phyloP scores from a whole-genome alignment of 2,888 invertebrate species.

The Zaprionus bogoriensis region DNA sequence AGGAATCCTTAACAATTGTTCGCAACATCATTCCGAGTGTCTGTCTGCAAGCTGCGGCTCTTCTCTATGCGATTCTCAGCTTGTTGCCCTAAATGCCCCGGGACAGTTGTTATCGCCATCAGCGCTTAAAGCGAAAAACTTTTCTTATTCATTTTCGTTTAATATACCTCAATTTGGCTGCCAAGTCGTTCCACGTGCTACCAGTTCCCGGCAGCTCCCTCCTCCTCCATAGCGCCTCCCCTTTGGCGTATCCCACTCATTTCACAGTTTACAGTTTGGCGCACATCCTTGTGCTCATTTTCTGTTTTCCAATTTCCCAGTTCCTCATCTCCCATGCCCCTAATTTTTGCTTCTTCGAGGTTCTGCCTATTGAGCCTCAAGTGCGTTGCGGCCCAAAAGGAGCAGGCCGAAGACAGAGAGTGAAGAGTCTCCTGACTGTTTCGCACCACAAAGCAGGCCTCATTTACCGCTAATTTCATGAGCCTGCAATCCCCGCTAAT shows the following conservation, averaged over 20 bases:
- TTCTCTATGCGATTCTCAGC: background rate
- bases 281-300: constrained; percentile 17
- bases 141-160: constrained; percentile 25
- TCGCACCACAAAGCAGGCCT: constrained; percentile 67
- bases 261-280: constrained; percentile 65
- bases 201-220: background rate
- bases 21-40: no score
- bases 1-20: no score
- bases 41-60: no score
- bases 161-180: constrained; percentile 15
- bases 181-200: background rate
- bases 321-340: background rate
- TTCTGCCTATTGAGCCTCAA: constrained; percentile 55
- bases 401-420: background rate
- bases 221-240: background rate
- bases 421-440: constrained; percentile 17
- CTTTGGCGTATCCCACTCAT: constrained; percentile 22
- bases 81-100: background rate
- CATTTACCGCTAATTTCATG: constrained; percentile 72
- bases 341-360: background rate
- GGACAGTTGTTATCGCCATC: background rate
- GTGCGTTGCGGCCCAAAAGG: constrained; percentile 21
- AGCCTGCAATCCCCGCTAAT: constrained; percentile 61
- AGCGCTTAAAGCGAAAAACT: background rate
- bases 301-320: background rate